These are phyloP conservation scores for Andrena trimmerana DNA, from an alignment of 2,888 invertebrate species.

Conservation along the genomic window DNA sequence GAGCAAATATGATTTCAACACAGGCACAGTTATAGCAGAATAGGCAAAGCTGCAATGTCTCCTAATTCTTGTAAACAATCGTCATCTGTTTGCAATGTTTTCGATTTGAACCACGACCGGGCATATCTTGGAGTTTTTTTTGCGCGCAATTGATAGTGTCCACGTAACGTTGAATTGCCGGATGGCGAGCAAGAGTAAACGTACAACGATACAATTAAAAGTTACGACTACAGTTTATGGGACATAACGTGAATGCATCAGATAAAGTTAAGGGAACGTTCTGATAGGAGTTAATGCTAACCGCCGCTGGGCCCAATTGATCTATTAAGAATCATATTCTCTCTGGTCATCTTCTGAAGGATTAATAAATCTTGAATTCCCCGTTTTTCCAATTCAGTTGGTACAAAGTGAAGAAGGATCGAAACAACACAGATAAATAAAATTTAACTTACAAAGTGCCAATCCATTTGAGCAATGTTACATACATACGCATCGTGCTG, in stretches of 20 bases:
- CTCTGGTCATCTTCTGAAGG: not conserved
- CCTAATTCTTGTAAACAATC: slow-evolving; percentile 27
- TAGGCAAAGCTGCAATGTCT: not conserved
- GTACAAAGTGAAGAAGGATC: not conserved
- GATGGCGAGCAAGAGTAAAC: not conserved
- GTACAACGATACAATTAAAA: slow-evolving; percentile 4
- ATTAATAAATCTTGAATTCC: not conserved
- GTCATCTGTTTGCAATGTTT: slow-evolving; percentile 38
- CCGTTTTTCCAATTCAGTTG: not conserved
- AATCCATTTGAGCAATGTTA: too few species aligned
- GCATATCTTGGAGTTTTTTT: not conserved
- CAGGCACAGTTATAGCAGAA: slow-evolving; percentile 16
- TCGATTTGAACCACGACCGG: not conserved
- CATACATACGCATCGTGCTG: too few species aligned
- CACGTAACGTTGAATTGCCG: not conserved
- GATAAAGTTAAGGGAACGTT: not conserved
- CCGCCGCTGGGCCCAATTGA: not conserved
- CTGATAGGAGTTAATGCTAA: not conserved
- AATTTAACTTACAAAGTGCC: too few species aligned
- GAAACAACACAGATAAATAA: not conserved
- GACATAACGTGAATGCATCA: not conserved
- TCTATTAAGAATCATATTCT: not conserved
- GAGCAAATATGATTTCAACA: slow-evolving; percentile 30
- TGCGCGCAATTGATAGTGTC: slow-evolving; percentile 6
- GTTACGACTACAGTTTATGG: slow-evolving; percentile 17